These are phyloP conservation scores for Hermatobates lingyangjiaoensis DNA, from an alignment of 1,140 invertebrate genomes.

Conservation along the genomic window DNA sequence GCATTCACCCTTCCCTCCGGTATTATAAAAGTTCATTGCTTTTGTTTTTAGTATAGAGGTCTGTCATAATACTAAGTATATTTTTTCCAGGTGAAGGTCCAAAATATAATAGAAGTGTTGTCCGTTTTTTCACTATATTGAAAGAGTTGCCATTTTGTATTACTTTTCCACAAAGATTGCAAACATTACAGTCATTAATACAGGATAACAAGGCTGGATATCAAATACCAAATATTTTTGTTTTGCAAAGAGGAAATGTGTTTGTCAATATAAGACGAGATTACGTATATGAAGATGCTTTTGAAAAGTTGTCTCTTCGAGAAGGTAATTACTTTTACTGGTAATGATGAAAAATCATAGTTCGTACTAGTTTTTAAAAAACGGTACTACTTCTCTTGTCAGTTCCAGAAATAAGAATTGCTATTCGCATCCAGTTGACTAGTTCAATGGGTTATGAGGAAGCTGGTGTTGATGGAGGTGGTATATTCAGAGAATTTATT, in stretches of 20 bases:
- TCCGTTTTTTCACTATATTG: conserved; percentile 65
- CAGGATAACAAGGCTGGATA: conserved; percentile 48
- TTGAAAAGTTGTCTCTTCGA: conserved; percentile 74
- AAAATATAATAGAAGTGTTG: no score
- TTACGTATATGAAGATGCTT: conserved; percentile 94
- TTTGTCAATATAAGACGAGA: conserved; percentile 66
- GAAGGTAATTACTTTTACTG: no score
- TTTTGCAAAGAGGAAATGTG: conserved; percentile 54
- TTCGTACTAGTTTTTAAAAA: neutral
- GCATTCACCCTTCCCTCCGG: no score
- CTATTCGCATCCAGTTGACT: conserved; percentile 73
- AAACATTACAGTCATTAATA: conserved; percentile 61
- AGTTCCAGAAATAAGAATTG: conserved; percentile 72
- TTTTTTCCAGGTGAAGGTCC: no score
- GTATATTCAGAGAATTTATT: conserved; percentile 80
- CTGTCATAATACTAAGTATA: no score
- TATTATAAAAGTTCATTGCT: no score
- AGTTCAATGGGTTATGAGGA: conserved; percentile 81
- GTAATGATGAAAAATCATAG: no score
- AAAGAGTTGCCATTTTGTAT: conserved; percentile 86
- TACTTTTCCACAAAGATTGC: conserved; percentile 69
- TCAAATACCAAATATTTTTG: conserved; percentile 49
- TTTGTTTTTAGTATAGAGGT: no score
- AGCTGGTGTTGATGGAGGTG: conserved; percentile 90
- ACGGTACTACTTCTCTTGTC: conserved; percentile 10